Percentiles rank a stretch among this genome's conserved stretches.
These are phyloP conservation scores for Thymallus thymallus DNA, from an alignment of 2,113 vertebrate species.

Conservation along the genomic window DNA sequence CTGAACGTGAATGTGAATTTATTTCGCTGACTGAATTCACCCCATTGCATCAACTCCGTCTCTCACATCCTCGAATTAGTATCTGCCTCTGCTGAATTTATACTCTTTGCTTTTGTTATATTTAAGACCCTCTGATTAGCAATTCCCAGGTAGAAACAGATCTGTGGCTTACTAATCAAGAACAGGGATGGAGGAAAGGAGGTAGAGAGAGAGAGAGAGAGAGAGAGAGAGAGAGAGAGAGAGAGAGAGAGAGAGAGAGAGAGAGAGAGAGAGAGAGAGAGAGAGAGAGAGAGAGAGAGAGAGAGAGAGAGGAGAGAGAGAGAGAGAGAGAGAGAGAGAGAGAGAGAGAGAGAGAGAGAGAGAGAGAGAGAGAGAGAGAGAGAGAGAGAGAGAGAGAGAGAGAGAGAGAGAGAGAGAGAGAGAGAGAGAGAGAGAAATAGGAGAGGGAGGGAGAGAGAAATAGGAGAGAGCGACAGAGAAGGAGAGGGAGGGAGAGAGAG, in stretches of 20 bases:
- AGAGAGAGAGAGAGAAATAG: too few species aligned
- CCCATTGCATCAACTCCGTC: slow-evolving; percentile 16
- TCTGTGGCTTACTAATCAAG: slow-evolving; percentile 49
- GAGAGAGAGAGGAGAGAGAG: slow-evolving; percentile 4
- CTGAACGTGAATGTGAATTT: background rate
- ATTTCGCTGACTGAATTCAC: slow-evolving; percentile 29
- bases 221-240: too few species aligned
- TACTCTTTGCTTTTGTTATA: slow-evolving; percentile 54
- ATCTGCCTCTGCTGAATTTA: slow-evolving; percentile 54
- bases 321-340: background rate
- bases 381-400: background rate
- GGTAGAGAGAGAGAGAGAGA: background rate
- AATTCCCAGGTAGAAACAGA: slow-evolving; percentile 47
- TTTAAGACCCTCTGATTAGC: slow-evolving; percentile 67
- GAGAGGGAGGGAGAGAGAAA: background rate
- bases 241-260: background rate
- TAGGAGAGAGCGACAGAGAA: too few species aligned
- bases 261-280: background rate
- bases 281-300: too few species aligned
- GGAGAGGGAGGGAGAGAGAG: background rate
- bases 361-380: background rate
- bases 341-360: too few species aligned
- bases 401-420: too few species aligned
- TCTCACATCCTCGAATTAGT: slow-evolving; percentile 19
- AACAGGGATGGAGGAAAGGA: slow-evolving; percentile 11